phyloP scores from a whole-genome alignment of 2,888 invertebrate genomes.

The Pristionchus maxplancki region DNA sequence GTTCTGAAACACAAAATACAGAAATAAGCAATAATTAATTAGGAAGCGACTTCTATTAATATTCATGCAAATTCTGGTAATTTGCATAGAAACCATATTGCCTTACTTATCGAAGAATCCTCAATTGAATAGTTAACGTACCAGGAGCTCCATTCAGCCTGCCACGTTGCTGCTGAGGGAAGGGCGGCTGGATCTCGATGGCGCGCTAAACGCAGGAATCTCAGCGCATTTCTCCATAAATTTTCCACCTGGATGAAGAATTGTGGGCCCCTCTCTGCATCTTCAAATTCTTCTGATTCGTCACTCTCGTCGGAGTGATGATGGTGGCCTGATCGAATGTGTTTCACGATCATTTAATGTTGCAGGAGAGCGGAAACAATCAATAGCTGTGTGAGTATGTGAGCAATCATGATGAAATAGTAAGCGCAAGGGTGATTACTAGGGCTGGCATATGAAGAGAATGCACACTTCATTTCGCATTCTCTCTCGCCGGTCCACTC shows the following conservation, averaged over 20 bases:
- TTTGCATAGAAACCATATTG: too few species aligned
- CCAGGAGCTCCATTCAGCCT: slow-evolving; percentile 17
- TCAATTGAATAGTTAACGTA: neutral
- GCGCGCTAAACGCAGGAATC: neutral
- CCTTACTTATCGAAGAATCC: too few species aligned
- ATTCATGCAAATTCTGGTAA: too few species aligned
- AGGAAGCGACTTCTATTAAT: neutral
- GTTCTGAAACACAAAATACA: neutral
- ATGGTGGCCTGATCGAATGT: neutral
- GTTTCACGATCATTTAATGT: neutral
- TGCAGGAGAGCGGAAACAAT: too few species aligned
- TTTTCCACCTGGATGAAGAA: neutral
- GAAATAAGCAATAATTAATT: neutral
- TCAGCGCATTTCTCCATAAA: too few species aligned
- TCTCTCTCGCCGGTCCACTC: too few species aligned
- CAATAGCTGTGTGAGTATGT: too few species aligned
- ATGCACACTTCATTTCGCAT: too few species aligned
- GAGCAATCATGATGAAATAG: too few species aligned
- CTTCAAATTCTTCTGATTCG: neutral
- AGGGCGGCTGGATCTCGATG: neutral
- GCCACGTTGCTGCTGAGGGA: neutral
- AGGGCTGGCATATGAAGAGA: too few species aligned
- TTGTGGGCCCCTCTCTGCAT: neutral
- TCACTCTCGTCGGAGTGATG: neutral
- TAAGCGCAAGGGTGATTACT: too few species aligned